Evolutionary conservation across 1,140 invertebrate genomes (phyloP).

Genomic region (Popillia japonica): DNA sequence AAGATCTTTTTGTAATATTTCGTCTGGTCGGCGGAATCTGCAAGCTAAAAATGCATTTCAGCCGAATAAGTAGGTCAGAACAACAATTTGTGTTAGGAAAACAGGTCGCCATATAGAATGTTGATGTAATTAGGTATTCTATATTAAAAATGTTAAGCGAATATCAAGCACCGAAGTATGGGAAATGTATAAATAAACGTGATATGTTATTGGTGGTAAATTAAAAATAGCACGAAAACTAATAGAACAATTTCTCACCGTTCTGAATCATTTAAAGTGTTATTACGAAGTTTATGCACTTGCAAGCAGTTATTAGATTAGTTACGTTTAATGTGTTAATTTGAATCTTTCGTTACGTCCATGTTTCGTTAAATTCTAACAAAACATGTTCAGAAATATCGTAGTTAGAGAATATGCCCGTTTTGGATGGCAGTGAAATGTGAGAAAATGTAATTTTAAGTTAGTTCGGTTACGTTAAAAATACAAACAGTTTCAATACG

Average conservation of each 20-base stretch:
- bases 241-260: too few relatives aligned
- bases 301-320: not conserved
- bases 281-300: not conserved
- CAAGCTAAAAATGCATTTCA: constrained; percentile 27
- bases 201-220: too few relatives aligned
- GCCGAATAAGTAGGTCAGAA: constrained; percentile 4
- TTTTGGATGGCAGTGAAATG: not conserved
- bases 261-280: not conserved
- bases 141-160: constrained; percentile 4
- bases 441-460: not conserved
- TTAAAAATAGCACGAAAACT: too few relatives aligned
- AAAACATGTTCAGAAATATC: not conserved
- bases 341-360: not conserved
- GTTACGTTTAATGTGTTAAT: not conserved
- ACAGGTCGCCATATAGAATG: constrained; percentile 14
- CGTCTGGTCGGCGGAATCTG: constrained; percentile 1
- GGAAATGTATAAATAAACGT: not conserved
- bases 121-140: constrained; percentile 11
- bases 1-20: constrained; percentile 30
- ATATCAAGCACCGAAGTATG: not conserved
- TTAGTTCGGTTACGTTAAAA: not conserved
- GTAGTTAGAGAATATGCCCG: not conserved
- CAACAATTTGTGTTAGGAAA: constrained; percentile 32
- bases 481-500: not conserved
- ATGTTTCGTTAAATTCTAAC: not conserved